Base-by-base conservation (phyloP, 2,888 invertebrate genomes). In the Melolontha melolontha region DNA sequence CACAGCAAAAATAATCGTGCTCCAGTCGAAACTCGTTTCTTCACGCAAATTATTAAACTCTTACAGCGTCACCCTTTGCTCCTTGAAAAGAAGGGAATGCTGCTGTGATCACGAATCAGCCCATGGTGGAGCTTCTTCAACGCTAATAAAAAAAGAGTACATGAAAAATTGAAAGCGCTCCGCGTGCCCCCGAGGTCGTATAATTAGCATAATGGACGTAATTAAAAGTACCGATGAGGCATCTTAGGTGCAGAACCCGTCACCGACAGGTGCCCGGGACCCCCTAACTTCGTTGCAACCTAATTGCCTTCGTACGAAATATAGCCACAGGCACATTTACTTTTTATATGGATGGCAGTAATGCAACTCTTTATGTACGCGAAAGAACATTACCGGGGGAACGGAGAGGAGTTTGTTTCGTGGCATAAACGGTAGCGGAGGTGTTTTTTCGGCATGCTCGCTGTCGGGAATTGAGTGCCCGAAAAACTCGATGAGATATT, bases 311-410 rank as follows among this genome's bases (percentile, higher is more conserved):
- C 44, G 64, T 40, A 22, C 51, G 42, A 72, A 74, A 74, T 72
- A 75, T 59, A 14, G 59, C 59, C 59, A n/a, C 42, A 27, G 29
- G 59, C 66, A 71, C 73, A 70, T 72, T 74, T 72, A 70, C 10
- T 34, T 68, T 73, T 73, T 73, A 73, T 72, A 68, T 68, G 54
- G 70, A 54, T 52, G 67, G 66, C 63, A 81, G 81, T 83, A 83
- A 83, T 83, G 82, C 81, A 84, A 83, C 83, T 83, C 83, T 83
- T 84, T 83, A 83, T 83, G 83, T 83, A 83, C 8, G 14, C 7
- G 29, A 6, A 44, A 42, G 16, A 41, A 55, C n/a, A 17, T 17
- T n/a, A 83, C 83, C 82, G 79, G 79, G 79, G 71, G 69, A 51
- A 66, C 68, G 70, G 67, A 63, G 52, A 40, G 51, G 34, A 44